Evolutionary conservation across 2,113 vertebrate genomes (phyloP), one percentile per base, ranked within the genome.

Genomic region (Podiceps cristatus): DNA sequence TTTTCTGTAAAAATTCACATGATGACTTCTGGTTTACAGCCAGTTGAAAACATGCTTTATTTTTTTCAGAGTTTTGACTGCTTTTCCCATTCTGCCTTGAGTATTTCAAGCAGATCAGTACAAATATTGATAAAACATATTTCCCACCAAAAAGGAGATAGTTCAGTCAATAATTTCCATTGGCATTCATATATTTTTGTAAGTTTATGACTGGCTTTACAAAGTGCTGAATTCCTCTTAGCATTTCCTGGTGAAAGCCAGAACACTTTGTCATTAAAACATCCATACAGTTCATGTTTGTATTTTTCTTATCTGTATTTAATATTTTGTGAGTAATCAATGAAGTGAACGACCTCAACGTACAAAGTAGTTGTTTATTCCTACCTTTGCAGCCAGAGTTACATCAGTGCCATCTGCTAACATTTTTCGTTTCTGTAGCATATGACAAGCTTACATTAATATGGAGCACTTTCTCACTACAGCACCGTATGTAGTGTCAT

Each of bases 71-170:
- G 56, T 79, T 94, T 82, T 69, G 58, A 82, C 76, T 82, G 49
- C 6, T 76, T 86, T 93, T 78, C 63, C 84, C 37, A 42, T 85
- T 95, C 71, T 76, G 60, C 71, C 45, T 47, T 35, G 31, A 47
- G 28, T 64, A 89, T 88, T 91, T 96, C 89, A 72, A 94, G 72
- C 37, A 84, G 56, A 92, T 76, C 49, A 87, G 22, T 45, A 69
- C 49, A 93, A 91, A 87, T 90, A 91, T 95, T 85, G 86, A 93
- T 91, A 90, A 89, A 93, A 79, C 84, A 56, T 77, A 78, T 96
- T 95, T 95, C 73, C 77, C 52, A 95, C 76, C 76, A 66, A 94
- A 97, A 94, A 90, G 35, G 50, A 84, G 66, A 87, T 53, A 78
- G 69, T 66, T 93, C 58, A 45, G 68, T 89, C 96, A 76, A 94